Conservation (phyloP, 2,797 vertebrate genomes). For the Chromobotia macracanthus region DNA sequence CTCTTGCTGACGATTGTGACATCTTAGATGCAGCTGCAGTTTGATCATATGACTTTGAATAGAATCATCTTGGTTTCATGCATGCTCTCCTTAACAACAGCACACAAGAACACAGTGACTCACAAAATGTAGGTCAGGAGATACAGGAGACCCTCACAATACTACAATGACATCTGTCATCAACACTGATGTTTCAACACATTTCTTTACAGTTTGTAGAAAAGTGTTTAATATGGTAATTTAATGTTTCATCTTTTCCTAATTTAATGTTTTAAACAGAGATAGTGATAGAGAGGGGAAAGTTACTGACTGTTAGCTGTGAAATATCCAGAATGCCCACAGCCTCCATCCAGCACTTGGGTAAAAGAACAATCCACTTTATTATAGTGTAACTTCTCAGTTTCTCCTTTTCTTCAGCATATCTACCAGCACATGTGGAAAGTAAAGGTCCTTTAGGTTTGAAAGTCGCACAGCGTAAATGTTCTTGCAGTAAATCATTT, state of each 20-base stretch:
- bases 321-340: not conserved
- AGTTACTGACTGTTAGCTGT: not conserved
- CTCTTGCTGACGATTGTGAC: constrained; percentile 5
- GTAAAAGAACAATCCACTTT: not conserved
- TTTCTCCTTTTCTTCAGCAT: not conserved
- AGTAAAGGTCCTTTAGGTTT: constrained; percentile 14
- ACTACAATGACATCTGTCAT: not conserved
- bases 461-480: constrained; percentile 21
- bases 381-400: not conserved
- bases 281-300: too few species aligned
- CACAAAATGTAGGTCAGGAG: not conserved
- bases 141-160: too few species aligned
- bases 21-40: too few species aligned
- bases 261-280: too few species aligned
- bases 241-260: too few species aligned
- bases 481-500: constrained; percentile 40
- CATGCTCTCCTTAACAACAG: too few species aligned
- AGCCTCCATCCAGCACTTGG: not conserved
- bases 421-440: constrained; percentile 5
- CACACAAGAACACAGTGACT: not conserved
- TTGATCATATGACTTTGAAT: too few species aligned
- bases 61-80: too few species aligned
- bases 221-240: too few species aligned
- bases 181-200: not conserved
- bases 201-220: too few species aligned